Base-by-base conservation (phyloP, 1,140 invertebrate genomes). In the Bombyx mandarina region DNA sequence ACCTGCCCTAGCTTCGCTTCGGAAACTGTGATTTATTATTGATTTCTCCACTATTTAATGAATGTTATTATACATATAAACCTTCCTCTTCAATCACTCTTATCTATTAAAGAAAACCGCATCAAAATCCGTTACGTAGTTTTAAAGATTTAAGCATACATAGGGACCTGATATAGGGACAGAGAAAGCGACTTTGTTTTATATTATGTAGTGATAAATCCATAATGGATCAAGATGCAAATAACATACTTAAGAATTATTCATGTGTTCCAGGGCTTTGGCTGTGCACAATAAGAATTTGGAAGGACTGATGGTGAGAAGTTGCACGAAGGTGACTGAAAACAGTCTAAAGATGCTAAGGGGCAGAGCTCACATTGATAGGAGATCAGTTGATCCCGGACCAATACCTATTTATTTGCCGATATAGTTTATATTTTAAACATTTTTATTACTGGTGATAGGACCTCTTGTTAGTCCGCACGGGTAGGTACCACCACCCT, bases 261-360 rank as follows among this genome's bases (percentile, higher is more conserved):
- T 69, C 59, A 58, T 9, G 53, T 35, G 7, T 60, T 88, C 51
- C 82, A 90, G 89, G 63, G 84, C 88, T 48, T 61, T 90, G 44
- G 82, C 82, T n/a, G 63, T 77, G 35, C 79, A 89, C 54, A 88
- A 88, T 64, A 65, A 58, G 3, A 76, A 82, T 1, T 63, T 90
- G 43, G 77, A 86, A 61, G 89, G 88, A 12, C 68, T 90, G 9
- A 59, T 88, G 8, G 63, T 90, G 2, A 68, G 82, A 61, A 87
- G 88, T 8, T 90, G 89, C 62, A 78, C 73, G n/a, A 87, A 89
- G 57, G 82, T 90, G 9, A 89, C 89, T 18, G 89, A 90, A 53
- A 88, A 76, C 48, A 88, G 87, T 45, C 61, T 90, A 52, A 77
- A 73, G n/a, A 73, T 86, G 2, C 75, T 90, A 66, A 79, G 89